phyloP scores from a whole-genome alignment of 2,888 invertebrate genomes.

The Pediacus dermestoides region DNA sequence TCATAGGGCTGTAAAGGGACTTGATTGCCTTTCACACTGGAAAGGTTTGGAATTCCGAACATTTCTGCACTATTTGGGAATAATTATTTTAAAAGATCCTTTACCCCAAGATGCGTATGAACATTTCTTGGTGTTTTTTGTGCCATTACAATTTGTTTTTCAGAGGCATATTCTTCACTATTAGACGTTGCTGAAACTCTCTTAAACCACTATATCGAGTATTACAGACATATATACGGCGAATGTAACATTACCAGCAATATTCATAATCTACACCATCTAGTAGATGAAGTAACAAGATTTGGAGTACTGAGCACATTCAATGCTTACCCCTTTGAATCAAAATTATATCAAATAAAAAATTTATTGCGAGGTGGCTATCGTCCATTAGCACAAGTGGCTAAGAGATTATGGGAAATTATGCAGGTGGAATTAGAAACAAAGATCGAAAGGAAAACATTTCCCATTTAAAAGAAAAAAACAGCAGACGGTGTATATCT shows the following conservation, averaged over 20 bases:
- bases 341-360: constrained; percentile 31
- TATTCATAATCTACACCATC: constrained; percentile 41
- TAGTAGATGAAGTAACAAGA: constrained; percentile 42
- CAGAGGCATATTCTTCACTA: constrained; percentile 15
- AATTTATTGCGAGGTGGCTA: constrained; percentile 23
- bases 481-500: too few species aligned
- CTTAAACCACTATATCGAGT: constrained; percentile 23
- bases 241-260: constrained; percentile 38
- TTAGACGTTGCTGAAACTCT: constrained; percentile 22
- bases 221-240: constrained; percentile 35
- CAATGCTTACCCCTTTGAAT: constrained; percentile 42
- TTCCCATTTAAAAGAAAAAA: not conserved
- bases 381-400: constrained; percentile 25
- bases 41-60: constrained; percentile 22
- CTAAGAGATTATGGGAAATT: constrained; percentile 26
- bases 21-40: constrained; percentile 20
- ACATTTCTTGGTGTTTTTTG: constrained; percentile 20
- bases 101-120: constrained; percentile 19
- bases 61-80: constrained; percentile 21
- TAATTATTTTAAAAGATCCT: constrained; percentile 14
- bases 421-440: too few species aligned
- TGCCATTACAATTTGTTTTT: constrained; percentile 22
- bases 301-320: constrained; percentile 36
- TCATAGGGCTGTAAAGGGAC: constrained; percentile 20
- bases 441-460: too few species aligned